Percentiles rank a stretch among this genome's conserved stretches.
phyloP scores from a whole-genome alignment of 2,797 vertebrate genomes.

The Phataginus tricuspis region DNA sequence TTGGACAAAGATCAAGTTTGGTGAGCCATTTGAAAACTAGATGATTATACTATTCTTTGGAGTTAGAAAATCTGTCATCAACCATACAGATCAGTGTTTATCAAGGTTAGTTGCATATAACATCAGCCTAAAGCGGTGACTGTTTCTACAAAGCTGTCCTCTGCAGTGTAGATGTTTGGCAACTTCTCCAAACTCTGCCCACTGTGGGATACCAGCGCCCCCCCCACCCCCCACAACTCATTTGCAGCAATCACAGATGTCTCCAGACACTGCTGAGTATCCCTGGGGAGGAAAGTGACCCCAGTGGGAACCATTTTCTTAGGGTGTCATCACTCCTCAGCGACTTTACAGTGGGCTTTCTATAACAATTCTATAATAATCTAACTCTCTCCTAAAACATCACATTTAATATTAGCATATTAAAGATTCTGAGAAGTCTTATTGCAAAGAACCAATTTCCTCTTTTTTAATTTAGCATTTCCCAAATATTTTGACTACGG shows the following conservation, averaged over 20 bases:
- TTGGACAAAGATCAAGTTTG: background rate
- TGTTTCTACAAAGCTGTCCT: background rate
- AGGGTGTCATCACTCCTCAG: background rate
- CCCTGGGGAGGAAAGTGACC: too few species aligned
- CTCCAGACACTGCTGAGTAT: background rate
- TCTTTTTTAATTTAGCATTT: conserved; percentile 60
- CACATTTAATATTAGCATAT: background rate
- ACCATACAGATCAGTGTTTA: background rate
- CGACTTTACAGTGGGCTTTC: background rate
- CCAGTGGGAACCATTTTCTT: background rate
- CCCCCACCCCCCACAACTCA: background rate
- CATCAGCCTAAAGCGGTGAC: background rate
- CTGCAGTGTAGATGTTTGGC: background rate
- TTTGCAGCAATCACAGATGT: background rate
- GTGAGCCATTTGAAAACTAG: background rate
- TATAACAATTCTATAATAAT: background rate
- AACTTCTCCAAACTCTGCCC: background rate
- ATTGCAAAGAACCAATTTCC: conserved; percentile 24
- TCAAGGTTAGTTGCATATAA: background rate
- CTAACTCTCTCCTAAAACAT: background rate
- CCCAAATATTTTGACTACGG: conserved; percentile 60
- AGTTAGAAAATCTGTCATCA: background rate
- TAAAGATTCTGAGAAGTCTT: conserved; percentile 37
- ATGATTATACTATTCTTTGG: background rate
- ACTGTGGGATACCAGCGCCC: background rate